Base-by-base conservation (phyloP, 2,113 vertebrate species). In the Otocyon megalotis region DNA sequence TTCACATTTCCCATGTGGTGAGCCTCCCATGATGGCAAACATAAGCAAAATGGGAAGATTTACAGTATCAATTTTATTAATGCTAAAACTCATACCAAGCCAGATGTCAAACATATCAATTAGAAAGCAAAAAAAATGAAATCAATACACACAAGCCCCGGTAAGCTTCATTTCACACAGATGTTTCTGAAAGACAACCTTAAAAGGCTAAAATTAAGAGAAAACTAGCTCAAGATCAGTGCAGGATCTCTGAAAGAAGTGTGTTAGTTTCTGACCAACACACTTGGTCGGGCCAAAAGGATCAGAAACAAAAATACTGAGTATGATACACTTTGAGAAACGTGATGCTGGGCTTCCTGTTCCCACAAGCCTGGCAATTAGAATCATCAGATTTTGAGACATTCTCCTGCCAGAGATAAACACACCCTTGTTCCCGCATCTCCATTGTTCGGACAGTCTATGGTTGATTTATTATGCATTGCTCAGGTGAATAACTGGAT, bases 111-210 rank as follows among this genome's bases (percentile, higher is more conserved):
- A 50, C 12, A 17, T 0, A 30, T 14, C 54, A 32, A n/a, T 28
- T 48, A 6, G 5, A 91, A 76, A 43, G 17, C 8, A 32, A 84
- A 28, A 28, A 7, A 54, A 48, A 58, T 56, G 11, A 86, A 71
- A 50, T 53, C 35, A 28, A 7, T 32, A 54, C 17, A 24, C 26
- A 20, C 35, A 1, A 83, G 58, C 4, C 20, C n/a, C 24, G 7
- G 22, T 32, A 14, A 53, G 16, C 50, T 56, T 48, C 48, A 71
- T 19, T 53, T 35, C 24, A 74, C 20, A 77, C 0, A 28, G 17
- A 58, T 20, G 28, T 87, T 86, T 62, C 43, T 62, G 67, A 92
- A 74, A 93, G 87, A 79, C 15, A 53, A 35, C 32, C 43, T 86
- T 24, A 80, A 56, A 80, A 86, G 67, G 43, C 28, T 71, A 22